Conservation (phyloP, 1,140 invertebrate genomes). For the Pemphigus obesinymphae region DNA sequence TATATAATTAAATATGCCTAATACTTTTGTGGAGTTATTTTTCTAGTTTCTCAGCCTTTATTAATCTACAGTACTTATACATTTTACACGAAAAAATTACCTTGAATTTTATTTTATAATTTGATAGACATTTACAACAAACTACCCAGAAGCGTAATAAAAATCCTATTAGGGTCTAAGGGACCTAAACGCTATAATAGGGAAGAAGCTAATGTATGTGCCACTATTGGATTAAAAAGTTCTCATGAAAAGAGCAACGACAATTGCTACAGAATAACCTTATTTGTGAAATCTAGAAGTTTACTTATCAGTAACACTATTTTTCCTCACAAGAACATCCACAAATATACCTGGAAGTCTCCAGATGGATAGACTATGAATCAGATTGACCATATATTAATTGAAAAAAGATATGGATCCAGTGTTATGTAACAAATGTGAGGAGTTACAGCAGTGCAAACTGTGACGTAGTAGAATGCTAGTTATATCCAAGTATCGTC, state of each 20-base stretch:
- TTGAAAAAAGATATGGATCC: slow-evolving; percentile 11
- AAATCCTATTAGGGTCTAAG: neutral
- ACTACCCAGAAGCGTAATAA: neutral
- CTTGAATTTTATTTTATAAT: too few relatives aligned
- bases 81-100: too few relatives aligned
- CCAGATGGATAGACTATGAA: slow-evolving; percentile 20
- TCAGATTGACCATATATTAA: slow-evolving; percentile 8
- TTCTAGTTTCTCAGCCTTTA: too few relatives aligned
- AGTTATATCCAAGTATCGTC: neutral
- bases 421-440: slow-evolving; percentile 4
- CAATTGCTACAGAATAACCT: neutral
- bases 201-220: neutral
- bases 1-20: too few relatives aligned
- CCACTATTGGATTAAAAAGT: neutral
- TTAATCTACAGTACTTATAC: too few relatives aligned
- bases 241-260: neutral
- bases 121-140: neutral
- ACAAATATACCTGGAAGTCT: slow-evolving; percentile 7
- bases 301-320: neutral
- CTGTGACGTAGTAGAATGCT: neutral
- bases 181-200: neutral
- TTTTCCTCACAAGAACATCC: neutral
- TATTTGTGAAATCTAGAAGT: neutral
- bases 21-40: too few relatives aligned
- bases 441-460: neutral